Base-by-base conservation (phyloP, 2,797 vertebrate genomes). In the Chelidonichthys spinosus region DNA sequence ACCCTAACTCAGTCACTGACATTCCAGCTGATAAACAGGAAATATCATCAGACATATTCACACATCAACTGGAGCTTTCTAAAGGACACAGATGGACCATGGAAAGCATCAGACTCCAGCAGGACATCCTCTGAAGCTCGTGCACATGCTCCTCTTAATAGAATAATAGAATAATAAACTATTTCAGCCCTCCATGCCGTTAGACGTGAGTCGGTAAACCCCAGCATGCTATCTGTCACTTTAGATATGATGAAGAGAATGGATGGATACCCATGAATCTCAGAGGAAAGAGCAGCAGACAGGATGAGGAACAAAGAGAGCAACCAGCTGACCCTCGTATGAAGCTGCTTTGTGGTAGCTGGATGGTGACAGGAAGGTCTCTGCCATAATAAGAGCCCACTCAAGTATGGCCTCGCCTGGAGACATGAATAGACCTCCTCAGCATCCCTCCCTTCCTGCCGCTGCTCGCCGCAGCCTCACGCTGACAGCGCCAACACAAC, bases 401-500 rank as follows among this genome's bases (percentile, higher is more conserved):
- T 85, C 78, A 60, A 90, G 86, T 75, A 70, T 56, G 70, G 75
- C 61, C 68, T 76, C 14, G 63, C 78, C 63, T 59, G 56, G 66
- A 83, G 81, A 81, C 82, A 88, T 92, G 88, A 92, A 91, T 89
- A 78, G 86, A 71, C 70, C 85, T 82, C 81, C 88, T 86, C 75
- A 84, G 68, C 74, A 66, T 68, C 67, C 76, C 52, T 82, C 77
- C 82, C 87, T 87, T 83, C 83, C 84, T 82, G 80, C 55, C 18
- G 9, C 53, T 78, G 72, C 44, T 69, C 79, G 40, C 64, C 82
- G 36, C 59, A 62, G 81, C 81, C 83, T 82, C 90, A 86, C 11
- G 84, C 91, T 90, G 89, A 50, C 87, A 83, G 81, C 69, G 47
- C 85, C 83, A 85, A 75, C n/a, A 92, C 88, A 92, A 92, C 88